Evolutionary conservation across 2,113 vertebrate genomes (phyloP).

Genomic region (Elaphurus davidianus): DNA sequence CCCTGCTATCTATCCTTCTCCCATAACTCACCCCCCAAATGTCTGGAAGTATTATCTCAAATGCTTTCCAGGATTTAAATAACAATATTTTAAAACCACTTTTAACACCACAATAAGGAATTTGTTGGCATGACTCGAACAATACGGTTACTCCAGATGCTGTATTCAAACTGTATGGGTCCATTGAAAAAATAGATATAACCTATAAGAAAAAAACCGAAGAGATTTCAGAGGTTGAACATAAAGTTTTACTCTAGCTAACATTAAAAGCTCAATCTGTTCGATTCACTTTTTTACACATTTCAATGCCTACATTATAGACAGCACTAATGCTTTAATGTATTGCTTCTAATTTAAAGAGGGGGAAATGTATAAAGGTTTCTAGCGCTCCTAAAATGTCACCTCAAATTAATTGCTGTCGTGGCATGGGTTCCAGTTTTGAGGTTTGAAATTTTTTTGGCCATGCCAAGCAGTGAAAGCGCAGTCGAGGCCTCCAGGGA

Average conservation of each 20-base stretch:
- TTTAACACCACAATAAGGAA: constrained; percentile 92
- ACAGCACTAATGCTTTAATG: background rate
- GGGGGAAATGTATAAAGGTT: background rate
- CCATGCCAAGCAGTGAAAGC: background rate
- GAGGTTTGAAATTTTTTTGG: background rate
- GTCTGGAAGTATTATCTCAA: constrained; percentile 23
- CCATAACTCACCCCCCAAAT: background rate
- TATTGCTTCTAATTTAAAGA: background rate
- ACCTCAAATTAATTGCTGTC: background rate
- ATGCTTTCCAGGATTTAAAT: constrained; percentile 69
- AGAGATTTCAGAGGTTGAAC: background rate
- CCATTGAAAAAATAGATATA: constrained; percentile 93
- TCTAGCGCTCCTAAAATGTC: background rate
- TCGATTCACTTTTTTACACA: background rate
- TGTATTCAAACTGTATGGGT: constrained; percentile 91
- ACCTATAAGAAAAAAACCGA: constrained; percentile 80
- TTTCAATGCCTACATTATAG: background rate
- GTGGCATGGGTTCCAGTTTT: background rate
- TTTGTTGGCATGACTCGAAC: constrained; percentile 88
- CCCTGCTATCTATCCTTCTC: background rate
- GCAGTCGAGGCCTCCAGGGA: background rate
- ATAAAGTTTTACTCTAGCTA: background rate
- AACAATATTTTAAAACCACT: constrained; percentile 52
- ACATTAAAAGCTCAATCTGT: background rate
- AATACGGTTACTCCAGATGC: constrained; percentile 87